Base-by-base conservation (phyloP, 2,113 vertebrate genomes). In the Sylvia atricapilla region DNA sequence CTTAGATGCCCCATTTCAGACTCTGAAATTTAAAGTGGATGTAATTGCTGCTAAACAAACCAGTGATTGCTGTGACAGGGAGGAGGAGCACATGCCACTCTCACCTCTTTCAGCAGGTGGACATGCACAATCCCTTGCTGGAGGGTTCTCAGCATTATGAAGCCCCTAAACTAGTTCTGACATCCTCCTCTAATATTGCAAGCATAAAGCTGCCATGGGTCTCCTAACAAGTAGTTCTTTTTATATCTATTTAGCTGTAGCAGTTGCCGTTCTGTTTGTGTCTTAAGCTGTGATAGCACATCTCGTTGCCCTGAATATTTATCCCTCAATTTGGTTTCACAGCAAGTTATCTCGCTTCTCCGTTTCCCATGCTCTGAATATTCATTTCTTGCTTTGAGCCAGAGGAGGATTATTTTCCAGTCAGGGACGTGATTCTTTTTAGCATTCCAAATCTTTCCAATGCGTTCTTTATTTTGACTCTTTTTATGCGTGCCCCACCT, bases 241-340 rank as follows among this genome's bases (percentile, higher is more conserved):
- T 92, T 87, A 25, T n/a, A 22, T 87, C 88, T 87, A 22, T 86
- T 95, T 93, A 84, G 52, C 72, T 94, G n/a, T 80, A 67, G 82
- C 56, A 43, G 41, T 91, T 93, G 88, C 84, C 83, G 63, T 87
- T 94, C 76, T 91, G 87, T 91, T 55, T 77, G 53, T 73, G 85
- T 80, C 80, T 93, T 75, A 56, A 70, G 52, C 84, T 56, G 49
- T 72, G 85, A 47, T 87, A 67, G 68, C 91, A 88, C 49, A 84
- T 94, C 82, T 96, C 60, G 25, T 91, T 93, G 63, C 44, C 43
- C 81, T 86, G 95, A 95, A 95, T 96, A 96, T 96, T 96, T 95
- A 87, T 93, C 72, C 76, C 86, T 87, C 67, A 41, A 68, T 94
- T 90, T 87, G 27, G 23, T 91, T 97, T 97, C 91, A 93, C 72